Base-by-base conservation (phyloP, 2,888 invertebrate species). In the Phalera bucephala region DNA sequence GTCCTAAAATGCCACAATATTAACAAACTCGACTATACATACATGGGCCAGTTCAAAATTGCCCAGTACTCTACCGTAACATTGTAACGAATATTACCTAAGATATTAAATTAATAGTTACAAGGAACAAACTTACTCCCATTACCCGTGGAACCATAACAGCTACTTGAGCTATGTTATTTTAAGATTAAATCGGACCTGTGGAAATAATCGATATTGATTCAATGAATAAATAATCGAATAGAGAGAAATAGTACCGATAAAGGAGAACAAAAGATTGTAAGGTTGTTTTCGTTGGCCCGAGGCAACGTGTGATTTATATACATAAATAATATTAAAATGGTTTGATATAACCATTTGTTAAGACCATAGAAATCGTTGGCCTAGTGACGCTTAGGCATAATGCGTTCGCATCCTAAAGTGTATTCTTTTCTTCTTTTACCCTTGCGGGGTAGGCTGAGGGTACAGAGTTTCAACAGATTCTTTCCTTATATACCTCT, bases 281-380 rank as follows among this genome's bases (percentile, higher is more conserved):
- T 29, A 49, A 31, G 45, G 62, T 63, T 74, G 75, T 73, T 72
- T 71, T 67, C 66, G 53, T 53, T 66, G 40, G 77, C 80, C 71
- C 38, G 46, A 41, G 72, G 80, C 75, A n/a, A n/a, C 23, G 10
- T 9, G 49, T 5, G 6, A 23, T 23, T 23, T 23, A 23, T 9
- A 23, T n/a, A n/a, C n/a, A n/a, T n/a, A 5, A 23, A 2, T 4
- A 23, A 27, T 27, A 27, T n/a, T 25, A 25, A 25, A 1, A 21
- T 21, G n/a, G 8, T 0, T n/a, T n/a, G 2, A 1, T 8, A 6
- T 21, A 2, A n/a, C n/a, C 9, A 9, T 21, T n/a, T 21, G n/a
- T n/a, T n/a, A n/a, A n/a, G n/a, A n/a, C n/a, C n/a, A n/a, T n/a
- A n/a, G n/a, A n/a, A n/a, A n/a, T n/a, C n/a, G n/a, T n/a, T n/a